Evolutionary conservation across 2,113 vertebrate species (phyloP), one percentile per base, ranked within the genome.

Genomic region (Furnarius figulus): DNA sequence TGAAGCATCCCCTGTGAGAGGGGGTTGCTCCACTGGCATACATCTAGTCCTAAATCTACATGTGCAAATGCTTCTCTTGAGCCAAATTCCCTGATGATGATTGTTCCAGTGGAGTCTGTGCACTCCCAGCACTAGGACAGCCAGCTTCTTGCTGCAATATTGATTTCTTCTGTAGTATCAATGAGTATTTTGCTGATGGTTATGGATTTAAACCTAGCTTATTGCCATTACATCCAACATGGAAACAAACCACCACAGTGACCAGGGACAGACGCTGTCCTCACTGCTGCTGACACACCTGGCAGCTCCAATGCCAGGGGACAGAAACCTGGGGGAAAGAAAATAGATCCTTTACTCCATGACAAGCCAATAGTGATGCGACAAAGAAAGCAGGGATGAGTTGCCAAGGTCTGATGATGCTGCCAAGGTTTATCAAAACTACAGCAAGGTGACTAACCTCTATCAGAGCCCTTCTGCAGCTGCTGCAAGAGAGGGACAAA

Each of bases 331-430:
- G 25, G 0, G 1, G 33, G 17, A 76, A 84, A 77, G 14, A 76
- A 86, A 63, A 76, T 23, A 8, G 5, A 12, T 22, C 23, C 79
- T 87, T 68, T 56, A 24, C 6, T 76, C 37, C 19, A 7, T 71
- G 90, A 94, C 82, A 94, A 87, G 73, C 53, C 82, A 95, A 81
- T 82, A 75, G 53, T 35, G 44, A 88, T 91, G n/a, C 37, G 87
- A 52, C 21, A 62, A 66, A 80, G 35, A 87, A 52, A 39, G 28
- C 19, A 56, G 14, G 37, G 6, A 37, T 25, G 47, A 71, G 22
- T 24, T 14, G 2, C n/a, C 18, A 67, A 87, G 86, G 37, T 44
- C n/a, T 61, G 33, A 65, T 61, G 33, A 65, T 53, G 23, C 4
- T 58, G 13, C 71, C 18, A 40, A 47, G 21, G n/a, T 35, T 88